A percentile compares a stretch with the other conserved stretches of the same genome.
Conservation (phyloP, 2,888 invertebrate genomes). For the Achlya flavicornis region DNA sequence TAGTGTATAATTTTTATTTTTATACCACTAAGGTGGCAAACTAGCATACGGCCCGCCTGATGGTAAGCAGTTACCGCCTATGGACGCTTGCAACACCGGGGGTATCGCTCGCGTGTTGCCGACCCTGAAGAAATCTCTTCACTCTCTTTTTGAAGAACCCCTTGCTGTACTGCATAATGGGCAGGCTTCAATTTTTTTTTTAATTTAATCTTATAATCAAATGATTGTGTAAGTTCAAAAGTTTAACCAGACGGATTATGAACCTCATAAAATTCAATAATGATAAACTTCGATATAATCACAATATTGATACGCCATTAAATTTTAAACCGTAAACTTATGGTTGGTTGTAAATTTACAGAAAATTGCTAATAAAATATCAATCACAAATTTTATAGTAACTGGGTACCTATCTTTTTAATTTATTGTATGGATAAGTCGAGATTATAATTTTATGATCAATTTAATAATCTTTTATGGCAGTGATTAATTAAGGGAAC, state of each 20-base stretch:
- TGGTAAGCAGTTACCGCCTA: too few relatives aligned
- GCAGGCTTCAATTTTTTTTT: too few relatives aligned
- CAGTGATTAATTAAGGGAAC: background rate
- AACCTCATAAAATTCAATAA: too few relatives aligned
- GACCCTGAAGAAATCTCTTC: too few relatives aligned
- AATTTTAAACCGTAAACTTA: background rate
- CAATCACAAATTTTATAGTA: background rate
- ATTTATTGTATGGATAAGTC: background rate
- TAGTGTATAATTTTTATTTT: too few relatives aligned
- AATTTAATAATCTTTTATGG: background rate
- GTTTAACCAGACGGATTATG: background rate
- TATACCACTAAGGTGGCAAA: too few relatives aligned
- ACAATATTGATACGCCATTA: background rate
- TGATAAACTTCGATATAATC: background rate
- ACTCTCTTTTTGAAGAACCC: too few relatives aligned
- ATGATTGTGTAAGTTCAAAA: background rate
- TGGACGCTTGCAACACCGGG: too few relatives aligned
- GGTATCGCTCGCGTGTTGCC: too few relatives aligned
- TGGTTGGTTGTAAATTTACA: background rate
- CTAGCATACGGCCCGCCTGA: too few relatives aligned
- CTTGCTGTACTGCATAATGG: too few relatives aligned
- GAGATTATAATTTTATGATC: background rate
- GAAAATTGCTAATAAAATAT: background rate
- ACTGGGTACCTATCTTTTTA: background rate
- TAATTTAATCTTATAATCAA: too few relatives aligned